phyloP scores from a whole-genome alignment of 1,140 invertebrate genomes.

The Trichomalopsis sarcophagae region DNA sequence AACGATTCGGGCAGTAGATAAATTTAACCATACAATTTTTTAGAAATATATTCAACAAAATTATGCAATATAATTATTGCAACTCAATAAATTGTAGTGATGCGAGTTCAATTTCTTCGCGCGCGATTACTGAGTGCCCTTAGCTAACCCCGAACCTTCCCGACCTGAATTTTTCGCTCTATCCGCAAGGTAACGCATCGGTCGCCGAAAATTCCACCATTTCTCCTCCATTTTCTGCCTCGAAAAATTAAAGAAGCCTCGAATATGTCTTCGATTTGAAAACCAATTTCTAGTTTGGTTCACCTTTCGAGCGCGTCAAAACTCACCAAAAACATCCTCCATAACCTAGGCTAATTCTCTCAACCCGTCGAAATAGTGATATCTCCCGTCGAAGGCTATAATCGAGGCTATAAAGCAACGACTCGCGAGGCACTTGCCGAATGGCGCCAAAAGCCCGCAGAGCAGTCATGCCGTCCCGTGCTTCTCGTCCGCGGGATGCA shows the following conservation, averaged over 20 bases:
- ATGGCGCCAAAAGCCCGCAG: constrained; percentile 31
- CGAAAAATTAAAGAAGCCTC: background rate
- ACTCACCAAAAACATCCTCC: background rate
- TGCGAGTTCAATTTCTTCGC: background rate
- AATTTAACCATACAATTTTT: no score
- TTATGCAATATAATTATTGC: no score
- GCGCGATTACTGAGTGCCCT: background rate
- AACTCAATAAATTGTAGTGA: no score
- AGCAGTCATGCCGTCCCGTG: constrained; percentile 42
- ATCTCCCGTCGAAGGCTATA: background rate
- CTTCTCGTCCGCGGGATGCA: background rate
- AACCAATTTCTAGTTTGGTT: background rate
- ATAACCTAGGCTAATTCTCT: background rate
- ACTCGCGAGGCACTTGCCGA: background rate
- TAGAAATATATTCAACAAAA: no score
- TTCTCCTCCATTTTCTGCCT: background rate
- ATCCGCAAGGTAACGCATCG: background rate
- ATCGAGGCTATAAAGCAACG: background rate
- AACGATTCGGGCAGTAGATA: no score
- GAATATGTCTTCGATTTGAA: background rate
- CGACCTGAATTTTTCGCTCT: background rate
- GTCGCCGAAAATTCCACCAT: background rate
- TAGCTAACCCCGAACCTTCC: background rate
- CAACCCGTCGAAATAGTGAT: no score
- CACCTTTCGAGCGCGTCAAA: no score